Base-by-base conservation (phyloP, 2,888 invertebrate genomes). In the Chrysomela aeneicollis region DNA sequence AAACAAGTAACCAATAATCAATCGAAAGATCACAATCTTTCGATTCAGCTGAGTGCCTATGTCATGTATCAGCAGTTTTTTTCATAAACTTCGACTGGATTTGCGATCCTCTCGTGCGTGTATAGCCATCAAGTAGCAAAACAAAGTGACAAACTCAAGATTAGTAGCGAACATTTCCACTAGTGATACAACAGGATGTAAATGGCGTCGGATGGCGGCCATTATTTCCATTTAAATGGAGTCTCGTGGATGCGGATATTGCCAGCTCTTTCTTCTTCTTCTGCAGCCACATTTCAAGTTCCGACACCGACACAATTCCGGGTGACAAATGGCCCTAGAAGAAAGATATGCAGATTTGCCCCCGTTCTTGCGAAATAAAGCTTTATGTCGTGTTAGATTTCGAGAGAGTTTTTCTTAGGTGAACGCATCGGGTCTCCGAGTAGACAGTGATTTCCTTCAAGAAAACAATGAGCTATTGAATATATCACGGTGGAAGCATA, bases 171-270 rank as follows among this genome's bases (percentile, higher is more conserved):
- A 59, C 63, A 66, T 66, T 75, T 74, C 77, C 75, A 71, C 72
- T 61, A 73, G 71, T 74, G 71, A 76, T 76, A 76, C 73, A 77
- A 76, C 76, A 73, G 76, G 73, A 78, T 76, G 77, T 77, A 76
- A 77, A 77, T 76, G 74, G 74, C 71, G 69, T 71, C 71, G 76
- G 77, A 78, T 76, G 74, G 72, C 70, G 74, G 71, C 76, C 76
- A 77, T 78, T 77, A 78, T 78, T 78, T 78, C 78, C 78, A 78
- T 78, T 78, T 78, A 78, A 78, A 78, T 78, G 71, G 78, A 77
- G 77, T 77, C 75, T 76, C 74, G 73, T 68, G 74, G 73, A 71
- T 71, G 67, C 74, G 76, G 77, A 77, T 78, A 78, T 78, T 77
- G 77, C 74, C 72, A 70, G 71, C 72, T 74, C 75, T 76, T 78